Conservation (phyloP, 2,797 vertebrate species). For the Jordanella pulchra region DNA sequence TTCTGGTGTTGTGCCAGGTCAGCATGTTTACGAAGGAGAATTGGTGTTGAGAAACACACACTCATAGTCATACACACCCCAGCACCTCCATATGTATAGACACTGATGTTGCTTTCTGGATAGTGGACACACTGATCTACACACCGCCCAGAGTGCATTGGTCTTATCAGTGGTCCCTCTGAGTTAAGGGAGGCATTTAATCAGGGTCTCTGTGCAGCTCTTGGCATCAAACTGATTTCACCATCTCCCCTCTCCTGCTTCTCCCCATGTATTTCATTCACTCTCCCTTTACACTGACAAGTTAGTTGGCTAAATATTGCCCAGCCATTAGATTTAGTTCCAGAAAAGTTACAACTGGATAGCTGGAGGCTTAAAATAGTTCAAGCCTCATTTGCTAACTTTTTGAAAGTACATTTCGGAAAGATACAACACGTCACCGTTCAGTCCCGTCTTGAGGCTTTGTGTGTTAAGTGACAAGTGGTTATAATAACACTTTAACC, state of each 20-base stretch:
- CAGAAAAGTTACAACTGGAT: constrained; percentile 62
- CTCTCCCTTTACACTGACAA: constrained; percentile 37
- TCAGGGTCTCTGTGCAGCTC: constrained; percentile 71
- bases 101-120: constrained; percentile 45
- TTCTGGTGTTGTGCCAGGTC: constrained; percentile 73
- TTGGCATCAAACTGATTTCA: constrained; percentile 64
- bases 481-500: constrained; percentile 1
- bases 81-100: constrained; percentile 40
- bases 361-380: constrained; percentile 62
- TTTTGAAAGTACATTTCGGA: constrained; percentile 39
- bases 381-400: constrained; percentile 34
- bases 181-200: constrained; percentile 72
- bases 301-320: constrained; percentile 57
- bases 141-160: constrained; percentile 53
- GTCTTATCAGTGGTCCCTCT: constrained; percentile 73
- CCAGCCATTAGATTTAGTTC: constrained; percentile 49
- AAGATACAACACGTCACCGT: constrained; percentile 13
- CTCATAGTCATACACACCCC: constrained; percentile 1
- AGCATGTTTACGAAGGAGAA: constrained; percentile 75
- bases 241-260: constrained; percentile 17
- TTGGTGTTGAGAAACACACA: constrained; percentile 58
- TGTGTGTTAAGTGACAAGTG: background rate
- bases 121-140: constrained; percentile 37
- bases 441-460: background rate
- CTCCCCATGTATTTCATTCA: constrained; percentile 28